These are phyloP conservation scores for Limnephilus rhombicus DNA, from an alignment of 2,888 invertebrate species.

Conservation along the genomic window DNA sequence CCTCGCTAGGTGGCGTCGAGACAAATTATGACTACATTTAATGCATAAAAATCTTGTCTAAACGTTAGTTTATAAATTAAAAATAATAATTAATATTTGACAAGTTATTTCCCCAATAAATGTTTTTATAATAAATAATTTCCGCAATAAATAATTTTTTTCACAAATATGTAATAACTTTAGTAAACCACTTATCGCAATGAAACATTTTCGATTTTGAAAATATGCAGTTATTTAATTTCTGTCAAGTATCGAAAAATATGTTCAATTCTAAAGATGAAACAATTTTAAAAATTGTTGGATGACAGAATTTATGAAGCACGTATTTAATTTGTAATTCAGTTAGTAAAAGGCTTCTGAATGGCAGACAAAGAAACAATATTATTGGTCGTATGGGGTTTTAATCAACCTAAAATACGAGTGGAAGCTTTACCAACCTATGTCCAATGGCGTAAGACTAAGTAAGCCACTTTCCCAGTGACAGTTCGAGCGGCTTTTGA, in stretches of 20 bases:
- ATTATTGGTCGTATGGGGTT: background rate
- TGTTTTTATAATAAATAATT: too few species aligned
- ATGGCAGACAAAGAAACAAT: background rate
- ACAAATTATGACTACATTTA: too few species aligned
- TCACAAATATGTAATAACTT: too few species aligned
- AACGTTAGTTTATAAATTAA: too few species aligned
- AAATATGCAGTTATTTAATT: too few species aligned
- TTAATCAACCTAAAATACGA: constrained; percentile 1
- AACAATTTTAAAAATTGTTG: background rate
- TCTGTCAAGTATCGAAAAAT: background rate
- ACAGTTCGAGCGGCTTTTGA: constrained; percentile 51
- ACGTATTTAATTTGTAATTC: background rate
- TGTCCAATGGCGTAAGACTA: constrained; percentile 18
- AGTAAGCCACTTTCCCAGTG: constrained; percentile 51
- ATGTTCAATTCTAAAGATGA: background rate
- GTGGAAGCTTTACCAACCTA: constrained; percentile 13
- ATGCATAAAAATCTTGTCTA: too few species aligned
- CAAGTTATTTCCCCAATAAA: too few species aligned
- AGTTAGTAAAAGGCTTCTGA: background rate
- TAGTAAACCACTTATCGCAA: too few species aligned
- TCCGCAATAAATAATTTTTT: too few species aligned
- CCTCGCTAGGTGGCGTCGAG: too few species aligned
- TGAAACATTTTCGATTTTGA: too few species aligned
- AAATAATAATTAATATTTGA: too few species aligned
- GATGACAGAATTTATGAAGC: background rate